Conservation (phyloP, 2,888 invertebrate species). For the Hymenopus coronatus region DNA sequence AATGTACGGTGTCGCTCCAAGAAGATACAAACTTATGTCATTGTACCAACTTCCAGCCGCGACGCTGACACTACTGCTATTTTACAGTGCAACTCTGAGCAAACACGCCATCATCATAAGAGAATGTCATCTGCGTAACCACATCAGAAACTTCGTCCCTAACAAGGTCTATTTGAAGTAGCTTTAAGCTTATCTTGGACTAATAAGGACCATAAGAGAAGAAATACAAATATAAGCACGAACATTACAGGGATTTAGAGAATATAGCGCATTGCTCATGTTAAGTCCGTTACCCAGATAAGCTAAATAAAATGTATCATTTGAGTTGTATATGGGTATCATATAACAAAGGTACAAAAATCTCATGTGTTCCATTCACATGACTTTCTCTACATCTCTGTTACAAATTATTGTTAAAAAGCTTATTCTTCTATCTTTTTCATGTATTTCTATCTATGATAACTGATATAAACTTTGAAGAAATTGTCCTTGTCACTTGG, state of each 20-base stretch:
- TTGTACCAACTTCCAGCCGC: neutral
- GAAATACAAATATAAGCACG: neutral
- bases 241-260: neutral
- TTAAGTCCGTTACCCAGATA: too few relatives aligned
- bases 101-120: neutral
- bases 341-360: too few relatives aligned
- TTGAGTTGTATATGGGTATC: too few relatives aligned
- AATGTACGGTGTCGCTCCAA: neutral
- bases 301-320: too few relatives aligned
- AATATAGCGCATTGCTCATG: too few relatives aligned
- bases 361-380: too few relatives aligned
- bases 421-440: too few relatives aligned
- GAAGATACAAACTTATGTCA: constrained; percentile 7
- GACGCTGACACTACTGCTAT: neutral
- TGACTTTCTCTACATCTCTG: too few relatives aligned
- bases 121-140: neutral
- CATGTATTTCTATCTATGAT: too few relatives aligned
- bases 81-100: neutral
- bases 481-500: too few relatives aligned
- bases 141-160: neutral
- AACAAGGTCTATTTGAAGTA: neutral
- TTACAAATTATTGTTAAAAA: too few relatives aligned
- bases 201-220: neutral
- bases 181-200: neutral
- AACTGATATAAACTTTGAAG: too few relatives aligned